phyloP scores from a whole-genome alignment of 2,888 invertebrate genomes.

The Phengaris arion region DNA sequence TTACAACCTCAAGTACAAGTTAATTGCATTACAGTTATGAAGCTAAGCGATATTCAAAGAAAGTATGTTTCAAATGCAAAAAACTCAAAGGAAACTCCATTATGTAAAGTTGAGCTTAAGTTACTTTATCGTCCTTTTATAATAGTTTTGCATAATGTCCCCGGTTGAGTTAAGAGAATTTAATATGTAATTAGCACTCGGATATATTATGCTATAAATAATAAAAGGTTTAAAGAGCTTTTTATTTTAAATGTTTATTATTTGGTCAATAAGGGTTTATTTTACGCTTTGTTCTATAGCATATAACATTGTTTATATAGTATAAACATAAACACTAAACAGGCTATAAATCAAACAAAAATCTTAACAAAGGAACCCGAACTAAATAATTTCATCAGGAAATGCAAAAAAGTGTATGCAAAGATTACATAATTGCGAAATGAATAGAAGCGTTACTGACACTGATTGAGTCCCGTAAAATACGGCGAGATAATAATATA shows the following conservation, averaged over 20 bases:
- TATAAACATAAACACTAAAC: too few relatives aligned
- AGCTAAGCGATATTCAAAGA: constrained; percentile 7
- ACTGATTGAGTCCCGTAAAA: constrained; percentile 58
- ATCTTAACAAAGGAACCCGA: background rate
- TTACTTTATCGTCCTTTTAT: constrained; percentile 16
- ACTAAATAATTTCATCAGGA: background rate
- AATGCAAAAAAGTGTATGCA: background rate
- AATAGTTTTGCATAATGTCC: constrained; percentile 11
- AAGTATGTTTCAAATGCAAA: constrained; percentile 8
- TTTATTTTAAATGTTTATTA: background rate
- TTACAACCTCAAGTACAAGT: background rate
- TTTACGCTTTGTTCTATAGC: too few relatives aligned
- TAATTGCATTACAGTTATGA: background rate
- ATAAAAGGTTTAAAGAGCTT: background rate
- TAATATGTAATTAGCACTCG: background rate
- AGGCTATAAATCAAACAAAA: background rate
- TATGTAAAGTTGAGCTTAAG: constrained; percentile 12
- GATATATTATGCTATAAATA: background rate
- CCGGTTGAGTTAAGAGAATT: constrained; percentile 17
- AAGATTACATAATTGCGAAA: constrained; percentile 24
- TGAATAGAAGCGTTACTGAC: constrained; percentile 57
- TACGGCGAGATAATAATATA: constrained; percentile 58
- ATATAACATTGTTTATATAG: too few relatives aligned
- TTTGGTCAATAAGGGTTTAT: too few relatives aligned
- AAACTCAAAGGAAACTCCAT: constrained; percentile 7